A percentile compares a stretch with the other conserved stretches of the same genome.
Evolutionary conservation across 2,113 vertebrate genomes (phyloP).

Genomic region (Ploceus nigricollis): DNA sequence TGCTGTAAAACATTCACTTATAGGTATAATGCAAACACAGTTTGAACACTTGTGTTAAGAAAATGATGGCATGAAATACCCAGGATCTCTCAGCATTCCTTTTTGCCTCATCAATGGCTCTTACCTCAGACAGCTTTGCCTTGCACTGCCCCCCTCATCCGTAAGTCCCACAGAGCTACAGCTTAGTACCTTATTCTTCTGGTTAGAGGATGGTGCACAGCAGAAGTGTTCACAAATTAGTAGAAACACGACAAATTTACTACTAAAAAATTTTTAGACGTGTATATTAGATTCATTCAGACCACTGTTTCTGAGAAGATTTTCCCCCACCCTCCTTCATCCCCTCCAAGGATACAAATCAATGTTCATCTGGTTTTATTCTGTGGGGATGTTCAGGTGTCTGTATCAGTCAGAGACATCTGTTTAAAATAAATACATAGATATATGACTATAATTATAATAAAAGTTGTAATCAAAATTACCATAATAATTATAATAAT

Average conservation of each 20-base stretch:
- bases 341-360: background rate
- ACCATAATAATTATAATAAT: background rate
- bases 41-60: background rate
- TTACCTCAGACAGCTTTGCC: background rate
- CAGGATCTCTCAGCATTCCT: background rate
- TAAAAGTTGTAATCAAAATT: too few relatives aligned
- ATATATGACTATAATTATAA: too few relatives aligned
- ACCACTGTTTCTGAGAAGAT: background rate
- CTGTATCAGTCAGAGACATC: background rate
- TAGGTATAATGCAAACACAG: background rate
- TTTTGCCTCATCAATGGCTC: background rate
- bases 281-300: background rate
- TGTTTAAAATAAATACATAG: background rate
- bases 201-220: background rate
- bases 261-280: background rate
- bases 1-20: background rate
- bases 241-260: background rate
- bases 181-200: background rate
- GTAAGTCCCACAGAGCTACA: fast-evolving
- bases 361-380: background rate
- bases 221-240: background rate
- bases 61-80: background rate
- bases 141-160: background rate
- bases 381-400: background rate
- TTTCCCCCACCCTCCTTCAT: background rate